phyloP scores from a whole-genome alignment of 2,113 vertebrate genomes.

The Sminthopsis crassicaudata region DNA sequence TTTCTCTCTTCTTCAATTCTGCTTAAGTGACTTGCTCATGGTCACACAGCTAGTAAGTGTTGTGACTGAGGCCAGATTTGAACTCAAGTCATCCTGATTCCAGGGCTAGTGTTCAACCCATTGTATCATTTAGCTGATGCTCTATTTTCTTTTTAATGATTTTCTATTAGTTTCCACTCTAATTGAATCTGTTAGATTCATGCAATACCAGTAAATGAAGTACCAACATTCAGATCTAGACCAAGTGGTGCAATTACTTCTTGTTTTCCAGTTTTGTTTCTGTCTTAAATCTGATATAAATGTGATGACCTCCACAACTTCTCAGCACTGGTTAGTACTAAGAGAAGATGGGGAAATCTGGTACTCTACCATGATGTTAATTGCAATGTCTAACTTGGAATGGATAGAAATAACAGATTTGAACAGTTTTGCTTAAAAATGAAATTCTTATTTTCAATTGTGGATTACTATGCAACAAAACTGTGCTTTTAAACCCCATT shows the following conservation, averaged over 20 bases:
- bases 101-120: too few relatives aligned
- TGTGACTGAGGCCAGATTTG: too few relatives aligned
- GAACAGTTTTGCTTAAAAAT: slow-evolving; percentile 68
- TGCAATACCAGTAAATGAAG: neutral
- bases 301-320: slow-evolving; percentile 43
- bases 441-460: slow-evolving; percentile 49
- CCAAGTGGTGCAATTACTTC: neutral
- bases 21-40: too few relatives aligned
- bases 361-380: slow-evolving; percentile 67
- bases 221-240: neutral
- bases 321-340: slow-evolving; percentile 63
- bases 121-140: too few relatives aligned
- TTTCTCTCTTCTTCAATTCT: slow-evolving; percentile 32
- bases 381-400: slow-evolving; percentile 69
- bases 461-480: slow-evolving; percentile 40
- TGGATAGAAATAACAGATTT: slow-evolving; percentile 67
- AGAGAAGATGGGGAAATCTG: slow-evolving; percentile 73
- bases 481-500: slow-evolving; percentile 51
- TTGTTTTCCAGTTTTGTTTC: slow-evolving; percentile 33
- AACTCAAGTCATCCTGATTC: too few relatives aligned
- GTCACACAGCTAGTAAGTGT: too few relatives aligned
- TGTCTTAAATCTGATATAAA: slow-evolving; percentile 70
- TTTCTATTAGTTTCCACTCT: neutral
- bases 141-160: slow-evolving; percentile 56
- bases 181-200: neutral